Percentiles rank a stretch among this genome's conserved stretches.
Conservation (phyloP, 2,113 vertebrate species). For the Uropsilus gracilis region DNA sequence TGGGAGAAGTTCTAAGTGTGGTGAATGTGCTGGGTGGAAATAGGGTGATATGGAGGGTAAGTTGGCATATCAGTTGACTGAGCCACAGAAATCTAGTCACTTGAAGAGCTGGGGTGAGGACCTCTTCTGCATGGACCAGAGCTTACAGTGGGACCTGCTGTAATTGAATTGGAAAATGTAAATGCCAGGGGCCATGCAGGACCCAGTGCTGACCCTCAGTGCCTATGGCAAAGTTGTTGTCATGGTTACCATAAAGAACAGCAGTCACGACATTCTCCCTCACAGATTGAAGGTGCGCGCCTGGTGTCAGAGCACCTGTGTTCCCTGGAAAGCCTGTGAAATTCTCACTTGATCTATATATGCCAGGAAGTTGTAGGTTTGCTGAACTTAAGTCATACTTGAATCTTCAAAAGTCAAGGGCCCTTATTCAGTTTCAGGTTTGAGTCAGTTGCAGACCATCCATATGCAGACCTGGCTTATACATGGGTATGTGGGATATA, state of each 20-base stretch:
- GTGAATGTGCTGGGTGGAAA: neutral
- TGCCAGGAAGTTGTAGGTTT: neutral
- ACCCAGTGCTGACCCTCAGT: neutral
- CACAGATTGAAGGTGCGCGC: neutral
- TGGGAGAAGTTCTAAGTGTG: neutral
- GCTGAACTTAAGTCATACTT: neutral
- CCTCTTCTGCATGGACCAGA: neutral
- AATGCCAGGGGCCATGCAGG: too few species aligned
- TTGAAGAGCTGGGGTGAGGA: neutral
- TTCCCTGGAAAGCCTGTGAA: neutral
- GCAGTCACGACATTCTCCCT: neutral
- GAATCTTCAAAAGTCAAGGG: neutral
- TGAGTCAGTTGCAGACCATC: too few species aligned
- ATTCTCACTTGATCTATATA: neutral
- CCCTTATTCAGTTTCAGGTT: too few species aligned
- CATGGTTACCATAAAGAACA: neutral
- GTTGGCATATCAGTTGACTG: neutral
- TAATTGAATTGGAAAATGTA: neutral
- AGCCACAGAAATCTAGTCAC: too few species aligned
- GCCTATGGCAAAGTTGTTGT: neutral
- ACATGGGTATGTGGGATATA: too few species aligned
- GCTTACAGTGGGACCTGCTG: neutral
- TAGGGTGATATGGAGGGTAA: neutral
- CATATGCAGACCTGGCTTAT: too few species aligned
- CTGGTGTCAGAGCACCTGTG: neutral